Evolutionary conservation across 2,113 vertebrate genomes (phyloP).

Genomic region (Alces alces): DNA sequence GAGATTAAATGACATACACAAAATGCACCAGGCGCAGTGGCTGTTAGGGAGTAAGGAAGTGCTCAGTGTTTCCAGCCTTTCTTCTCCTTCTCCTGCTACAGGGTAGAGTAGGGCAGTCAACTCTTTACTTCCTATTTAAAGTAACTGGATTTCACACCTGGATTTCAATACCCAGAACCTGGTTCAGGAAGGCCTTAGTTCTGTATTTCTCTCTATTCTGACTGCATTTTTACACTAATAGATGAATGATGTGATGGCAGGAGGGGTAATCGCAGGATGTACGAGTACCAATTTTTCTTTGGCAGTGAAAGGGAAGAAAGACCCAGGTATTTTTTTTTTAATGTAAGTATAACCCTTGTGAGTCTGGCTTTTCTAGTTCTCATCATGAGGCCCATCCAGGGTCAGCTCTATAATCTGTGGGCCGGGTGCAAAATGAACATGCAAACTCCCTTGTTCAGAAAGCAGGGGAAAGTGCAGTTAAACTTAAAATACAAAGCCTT

Average conservation of each 20-base stretch:
- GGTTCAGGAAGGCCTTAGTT: background rate
- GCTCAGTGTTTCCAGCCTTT: background rate
- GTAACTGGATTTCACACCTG: background rate
- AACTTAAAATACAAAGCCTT: background rate
- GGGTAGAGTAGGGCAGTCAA: background rate
- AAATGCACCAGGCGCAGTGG: background rate
- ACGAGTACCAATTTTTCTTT: background rate
- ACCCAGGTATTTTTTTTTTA: background rate
- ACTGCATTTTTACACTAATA: background rate
- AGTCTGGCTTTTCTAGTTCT: background rate
- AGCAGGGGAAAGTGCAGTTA: background rate
- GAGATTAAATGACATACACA: background rate
- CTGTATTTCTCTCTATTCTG: background rate
- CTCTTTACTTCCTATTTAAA: background rate
- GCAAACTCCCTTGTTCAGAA: background rate
- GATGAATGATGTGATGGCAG: background rate
- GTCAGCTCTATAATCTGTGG: background rate
- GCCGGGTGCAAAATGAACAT: background rate
- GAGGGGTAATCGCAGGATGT: background rate
- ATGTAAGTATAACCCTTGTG: background rate
- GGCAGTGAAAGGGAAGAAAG: background rate
- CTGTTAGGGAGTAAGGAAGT: background rate
- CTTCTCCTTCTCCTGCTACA: background rate
- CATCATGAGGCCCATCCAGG: background rate
- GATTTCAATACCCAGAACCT: background rate